Evolutionary conservation across 2,888 invertebrate species (phyloP), one percentile per base, ranked within the genome.

Genomic region (Xylota sylvarum): DNA sequence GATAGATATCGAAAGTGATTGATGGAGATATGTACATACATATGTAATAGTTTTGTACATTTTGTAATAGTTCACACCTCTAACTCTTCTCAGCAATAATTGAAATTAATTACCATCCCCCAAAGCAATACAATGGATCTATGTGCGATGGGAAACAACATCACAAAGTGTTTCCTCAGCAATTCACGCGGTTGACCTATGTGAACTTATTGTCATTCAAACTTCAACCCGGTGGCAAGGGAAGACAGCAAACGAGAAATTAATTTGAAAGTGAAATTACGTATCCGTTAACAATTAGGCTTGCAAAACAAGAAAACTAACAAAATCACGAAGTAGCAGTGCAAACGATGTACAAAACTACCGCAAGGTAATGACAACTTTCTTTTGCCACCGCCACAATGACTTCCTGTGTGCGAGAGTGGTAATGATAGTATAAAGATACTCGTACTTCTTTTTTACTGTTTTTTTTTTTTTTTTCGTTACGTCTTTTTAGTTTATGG

Each of bases 201-300:
- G 73, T 74, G 86, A 86, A 86, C 86, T 78, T 81, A 46, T 81
- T 86, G 85, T 67, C 81, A 70, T 72, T 72, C 81, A 72, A 72
- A 81, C 9, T 17, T 10, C 55, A 46, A 35, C 19, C 46, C 1
- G 43, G n/a, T 1, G 12, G 6, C 14, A 9, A 7, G 12, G 17
- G 23, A 30, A 27, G 30, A 12, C 9, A 10, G 43, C 40, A 69
- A 69, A 69, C 35, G 40, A 58, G 77, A 72, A 77, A 86, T 62
- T 77, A 76, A 80, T 85, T 86, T 86, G 77, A 86, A 86, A 86
- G 86, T 86, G 86, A 86, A 86, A 86, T 86, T 81, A 86, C 81
- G 77, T 86, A 69, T 86, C 69, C 78, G 69, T 78, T 81, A 86
- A 73, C 77, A 86, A 86, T 86, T 86, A 78, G 65, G 35, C 55